These are phyloP conservation scores for Amblyjoppa fuscipennis DNA, from an alignment of 2,888 invertebrate species.

Conservation along the genomic window DNA sequence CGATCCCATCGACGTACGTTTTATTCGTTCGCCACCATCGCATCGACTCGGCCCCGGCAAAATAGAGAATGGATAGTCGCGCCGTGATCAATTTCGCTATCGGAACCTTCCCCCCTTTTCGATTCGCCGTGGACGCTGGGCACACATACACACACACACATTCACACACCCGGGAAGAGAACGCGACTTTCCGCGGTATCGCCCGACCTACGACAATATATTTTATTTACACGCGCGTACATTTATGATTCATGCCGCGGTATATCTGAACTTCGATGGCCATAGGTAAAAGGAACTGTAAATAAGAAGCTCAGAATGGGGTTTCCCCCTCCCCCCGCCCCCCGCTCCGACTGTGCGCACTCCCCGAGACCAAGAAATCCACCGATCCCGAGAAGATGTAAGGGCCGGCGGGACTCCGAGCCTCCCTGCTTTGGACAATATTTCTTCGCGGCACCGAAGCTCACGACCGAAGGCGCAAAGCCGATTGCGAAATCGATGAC, in stretches of 20 bases:
- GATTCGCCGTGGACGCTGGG: background rate
- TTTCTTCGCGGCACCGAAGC: slow-evolving; percentile 30
- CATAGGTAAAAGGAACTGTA: slow-evolving; percentile 46
- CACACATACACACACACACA: background rate
- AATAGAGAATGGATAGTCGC: slow-evolving; percentile 55
- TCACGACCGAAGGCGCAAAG: slow-evolving; percentile 12
- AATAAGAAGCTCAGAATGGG: slow-evolving; percentile 57
- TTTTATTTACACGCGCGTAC: slow-evolving; percentile 17
- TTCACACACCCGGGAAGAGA: slow-evolving; percentile 8
- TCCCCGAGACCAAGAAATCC: slow-evolving; percentile 26
- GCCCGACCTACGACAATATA: slow-evolving; percentile 8
- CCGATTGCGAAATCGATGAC: slow-evolving; percentile 55
- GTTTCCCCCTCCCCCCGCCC: background rate
- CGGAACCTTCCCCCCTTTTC: slow-evolving; percentile 43
- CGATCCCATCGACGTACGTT: slow-evolving; percentile 49
- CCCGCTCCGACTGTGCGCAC: background rate
- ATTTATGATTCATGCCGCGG: slow-evolving; percentile 39
- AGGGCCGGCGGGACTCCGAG: slow-evolving; percentile 23
- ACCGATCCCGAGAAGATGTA: slow-evolving; percentile 27
- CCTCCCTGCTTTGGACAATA: slow-evolving; percentile 24
- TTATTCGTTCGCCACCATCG: slow-evolving; percentile 45
- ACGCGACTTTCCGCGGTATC: slow-evolving; percentile 34
- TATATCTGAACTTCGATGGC: slow-evolving; percentile 17
- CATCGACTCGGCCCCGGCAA: slow-evolving; percentile 22
- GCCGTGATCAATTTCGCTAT: slow-evolving; percentile 59